Evolutionary conservation across 2,113 vertebrate genomes (phyloP), one percentile per base, ranked within the genome.

Genomic region (Etheostoma spectabile): DNA sequence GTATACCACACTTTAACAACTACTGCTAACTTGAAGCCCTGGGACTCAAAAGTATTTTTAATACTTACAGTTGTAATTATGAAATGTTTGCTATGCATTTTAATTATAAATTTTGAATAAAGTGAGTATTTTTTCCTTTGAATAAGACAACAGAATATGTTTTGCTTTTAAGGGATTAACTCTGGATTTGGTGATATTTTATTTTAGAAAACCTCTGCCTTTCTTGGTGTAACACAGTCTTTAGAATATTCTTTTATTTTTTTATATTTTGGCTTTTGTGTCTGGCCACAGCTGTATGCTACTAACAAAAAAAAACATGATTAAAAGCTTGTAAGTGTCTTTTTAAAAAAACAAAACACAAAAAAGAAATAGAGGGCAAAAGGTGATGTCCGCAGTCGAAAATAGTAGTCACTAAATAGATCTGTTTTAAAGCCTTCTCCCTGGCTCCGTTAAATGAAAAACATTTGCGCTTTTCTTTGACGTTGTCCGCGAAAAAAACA

Each of bases 111-210:
- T 8, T 38, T 38, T 38, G n/a, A n/a, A 38, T 38, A 38, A 8
- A 8, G 12, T 0, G 5, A 65, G 16, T n/a, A 30, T 72, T 48
- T 19, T 3, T 72, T 75, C 49, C 79, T 73, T 59, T 49, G 67
- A 71, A 81, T 49, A 45, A 8, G 19, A 72, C 77, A 48, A 6
- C 1, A 38, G 59, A 48, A 66, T 59, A 21, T 74, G 46, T 66
- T 19, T n/a, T n/a, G 64, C 79, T 81, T 86, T 88, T 59, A 82
- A 74, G 19, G 63, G 82, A 80, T 89, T 80, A 72, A n/a, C 21
- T 76, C 6, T 30, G 52, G 53, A 49, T 79, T 66, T 60, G 65
- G 4, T 53, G 49, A 70, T n/a, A n/a, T n/a, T 64, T 38, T 2
- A 8, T 38, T 59, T 57, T 52, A n/a, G 48, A 13, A 52, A 82